Evolutionary conservation across 1,140 invertebrate genomes (phyloP).

Genomic region (Chironomus striatipennis): DNA sequence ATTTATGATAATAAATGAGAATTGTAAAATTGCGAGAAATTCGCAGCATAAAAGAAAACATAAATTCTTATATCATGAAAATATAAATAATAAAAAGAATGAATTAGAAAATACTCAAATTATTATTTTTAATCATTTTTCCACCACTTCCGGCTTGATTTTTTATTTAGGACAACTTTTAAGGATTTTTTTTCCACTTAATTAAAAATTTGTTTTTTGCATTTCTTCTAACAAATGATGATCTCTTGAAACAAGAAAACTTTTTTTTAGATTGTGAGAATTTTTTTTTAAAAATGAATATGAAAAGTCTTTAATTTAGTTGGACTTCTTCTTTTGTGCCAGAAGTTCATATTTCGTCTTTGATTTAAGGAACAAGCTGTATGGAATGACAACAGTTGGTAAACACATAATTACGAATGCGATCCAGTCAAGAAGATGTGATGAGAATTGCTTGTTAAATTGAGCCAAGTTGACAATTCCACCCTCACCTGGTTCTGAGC

Average conservation of each 20-base stretch:
- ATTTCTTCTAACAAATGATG: slow-evolving; percentile 1
- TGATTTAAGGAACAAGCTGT: slow-evolving; percentile 87
- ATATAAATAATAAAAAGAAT: not conserved
- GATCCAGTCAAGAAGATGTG: slow-evolving; percentile 93
- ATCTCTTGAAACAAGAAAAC: not conserved
- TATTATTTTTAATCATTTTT: too few relatives aligned
- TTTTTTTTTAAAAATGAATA: not conserved
- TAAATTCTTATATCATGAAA: slow-evolving; percentile 15
- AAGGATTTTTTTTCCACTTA: too few relatives aligned
- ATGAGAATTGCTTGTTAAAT: slow-evolving; percentile 96
- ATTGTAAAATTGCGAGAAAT: slow-evolving; percentile 4
- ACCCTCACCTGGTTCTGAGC: slow-evolving; percentile 94
- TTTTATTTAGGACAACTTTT: not conserved
- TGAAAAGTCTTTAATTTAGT: not conserved
- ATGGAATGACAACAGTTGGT: slow-evolving; percentile 89
- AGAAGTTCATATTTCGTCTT: slow-evolving; percentile 90
- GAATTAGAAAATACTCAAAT: not conserved
- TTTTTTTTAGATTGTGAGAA: too few relatives aligned
- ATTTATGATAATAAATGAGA: slow-evolving; percentile 12
- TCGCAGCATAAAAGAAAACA: not conserved
- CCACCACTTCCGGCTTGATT: not conserved
- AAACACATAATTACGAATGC: slow-evolving; percentile 95
- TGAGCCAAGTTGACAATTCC: slow-evolving; percentile 91
- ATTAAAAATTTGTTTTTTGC: not conserved
- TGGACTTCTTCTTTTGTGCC: slow-evolving; percentile 47